A percentile compares a stretch with the other conserved stretches of the same genome.
phyloP scores from a whole-genome alignment of 2,113 vertebrate genomes.

The Colinus virginianus region DNA sequence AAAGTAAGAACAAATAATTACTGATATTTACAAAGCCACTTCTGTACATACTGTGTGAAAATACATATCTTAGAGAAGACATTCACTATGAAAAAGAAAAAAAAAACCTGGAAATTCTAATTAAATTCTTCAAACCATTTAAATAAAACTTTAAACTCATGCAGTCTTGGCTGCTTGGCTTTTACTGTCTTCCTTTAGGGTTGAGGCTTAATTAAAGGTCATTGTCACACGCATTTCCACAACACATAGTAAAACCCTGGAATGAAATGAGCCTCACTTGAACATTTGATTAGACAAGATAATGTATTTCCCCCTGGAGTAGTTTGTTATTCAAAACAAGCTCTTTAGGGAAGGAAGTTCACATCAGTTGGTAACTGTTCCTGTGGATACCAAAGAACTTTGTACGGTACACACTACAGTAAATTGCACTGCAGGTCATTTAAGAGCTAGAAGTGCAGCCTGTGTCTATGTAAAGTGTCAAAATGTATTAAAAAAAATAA shows the following conservation, averaged over 20 bases:
- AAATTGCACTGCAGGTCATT: constrained; percentile 28
- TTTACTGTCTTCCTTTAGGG: constrained; percentile 40
- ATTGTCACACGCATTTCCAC: constrained; percentile 61
- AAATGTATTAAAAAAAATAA: neutral
- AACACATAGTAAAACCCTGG: constrained; percentile 54
- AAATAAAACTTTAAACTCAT: neutral
- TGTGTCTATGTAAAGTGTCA: neutral
- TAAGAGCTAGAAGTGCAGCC: neutral
- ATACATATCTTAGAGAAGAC: neutral
- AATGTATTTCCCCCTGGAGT: constrained; percentile 71
- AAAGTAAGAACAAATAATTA: constrained; percentile 10
- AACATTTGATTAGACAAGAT: constrained; percentile 76
- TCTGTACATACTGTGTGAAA: neutral
- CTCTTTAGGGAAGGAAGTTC: constrained; percentile 77
- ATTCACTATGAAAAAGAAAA: neutral
- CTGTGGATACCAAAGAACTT: constrained; percentile 73
- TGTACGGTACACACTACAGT: constrained; percentile 40
- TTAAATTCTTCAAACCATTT: neutral
- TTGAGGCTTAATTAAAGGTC: constrained; percentile 59
- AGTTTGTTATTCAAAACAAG: constrained; percentile 77
- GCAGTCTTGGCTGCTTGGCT: neutral
- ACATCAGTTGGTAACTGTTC: constrained; percentile 73
- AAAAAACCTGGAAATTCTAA: neutral
- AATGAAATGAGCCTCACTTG: constrained; percentile 60
- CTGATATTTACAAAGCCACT: neutral